These are phyloP conservation scores for Troglohyphantes excavatus DNA, from an alignment of 2,888 invertebrate genomes.

Conservation along the genomic window DNA sequence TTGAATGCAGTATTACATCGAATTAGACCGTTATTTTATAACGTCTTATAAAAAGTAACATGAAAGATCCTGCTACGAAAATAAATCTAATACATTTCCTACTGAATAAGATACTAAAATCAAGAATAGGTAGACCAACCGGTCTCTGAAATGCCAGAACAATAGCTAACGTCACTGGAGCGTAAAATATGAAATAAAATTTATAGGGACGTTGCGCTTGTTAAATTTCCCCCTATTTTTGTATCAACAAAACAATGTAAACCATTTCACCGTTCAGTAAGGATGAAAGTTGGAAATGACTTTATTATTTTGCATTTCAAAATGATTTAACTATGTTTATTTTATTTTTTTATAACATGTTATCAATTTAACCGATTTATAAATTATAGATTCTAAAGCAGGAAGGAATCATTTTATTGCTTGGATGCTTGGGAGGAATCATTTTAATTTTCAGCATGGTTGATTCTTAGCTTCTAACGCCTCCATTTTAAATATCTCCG, in stretches of 20 bases:
- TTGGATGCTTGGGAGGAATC: neutral
- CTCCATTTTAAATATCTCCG: no score
- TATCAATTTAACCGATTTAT: neutral
- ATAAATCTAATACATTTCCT: no score
- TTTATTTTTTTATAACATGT: neutral
- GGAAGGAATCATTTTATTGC: neutral
- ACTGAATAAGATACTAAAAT: neutral
- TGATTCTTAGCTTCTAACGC: neutral
- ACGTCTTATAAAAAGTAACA: neutral
- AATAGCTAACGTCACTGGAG: slow-evolving; percentile 49
- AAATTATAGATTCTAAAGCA: neutral
- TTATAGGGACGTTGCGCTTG: slow-evolving; percentile 17
- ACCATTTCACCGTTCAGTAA: neutral
- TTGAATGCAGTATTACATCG: no score
- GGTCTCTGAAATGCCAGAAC: slow-evolving; percentile 26
- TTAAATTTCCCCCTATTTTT: slow-evolving; percentile 26
- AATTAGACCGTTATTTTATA: neutral
- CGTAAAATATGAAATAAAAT: slow-evolving; percentile 63
- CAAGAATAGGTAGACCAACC: neutral
- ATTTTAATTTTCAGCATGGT: neutral
- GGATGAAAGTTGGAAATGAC: neutral
- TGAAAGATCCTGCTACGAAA: no score
- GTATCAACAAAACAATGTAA: neutral
- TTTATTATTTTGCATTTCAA: neutral
- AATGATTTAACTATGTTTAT: neutral